Percentiles rank a stretch among this genome's conserved stretches.
phyloP scores from a whole-genome alignment of 2,797 vertebrate genomes.

The Dryobates pubescens region DNA sequence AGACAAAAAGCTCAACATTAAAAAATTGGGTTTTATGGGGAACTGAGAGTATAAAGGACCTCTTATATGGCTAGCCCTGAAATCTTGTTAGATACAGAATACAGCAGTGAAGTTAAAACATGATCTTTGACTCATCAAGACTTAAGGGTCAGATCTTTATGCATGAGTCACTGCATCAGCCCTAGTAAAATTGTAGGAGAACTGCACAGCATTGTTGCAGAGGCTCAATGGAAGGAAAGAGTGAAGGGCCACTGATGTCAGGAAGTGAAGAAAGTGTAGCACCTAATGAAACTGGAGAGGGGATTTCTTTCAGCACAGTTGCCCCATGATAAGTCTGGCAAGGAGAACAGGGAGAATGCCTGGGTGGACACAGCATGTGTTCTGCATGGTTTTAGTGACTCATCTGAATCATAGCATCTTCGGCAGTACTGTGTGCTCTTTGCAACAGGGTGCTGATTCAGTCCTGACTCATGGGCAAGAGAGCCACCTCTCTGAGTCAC shows the following conservation, averaged over 20 bases:
- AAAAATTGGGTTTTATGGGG: background rate
- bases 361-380: fast-evolving
- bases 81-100: background rate
- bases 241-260: background rate
- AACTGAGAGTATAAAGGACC: background rate
- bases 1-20: background rate
- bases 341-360: background rate
- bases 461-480: slow-evolving; percentile 12
- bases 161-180: background rate
- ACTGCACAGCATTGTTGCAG: background rate
- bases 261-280: background rate
- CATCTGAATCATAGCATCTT: background rate
- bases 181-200: background rate
- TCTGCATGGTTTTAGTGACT: background rate
- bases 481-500: background rate
- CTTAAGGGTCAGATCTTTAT: background rate
- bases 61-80: background rate
- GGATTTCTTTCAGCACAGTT: background rate
- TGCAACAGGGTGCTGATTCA: background rate
- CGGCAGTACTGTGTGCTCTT: background rate
- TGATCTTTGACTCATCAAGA: background rate
- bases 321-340: background rate
- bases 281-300: background rate
- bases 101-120: background rate
- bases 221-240: background rate